Percentiles rank a stretch among this genome's conserved stretches.
phyloP scores from a whole-genome alignment of 2,797 vertebrate genomes.

The Tamandua tetradactyla region DNA sequence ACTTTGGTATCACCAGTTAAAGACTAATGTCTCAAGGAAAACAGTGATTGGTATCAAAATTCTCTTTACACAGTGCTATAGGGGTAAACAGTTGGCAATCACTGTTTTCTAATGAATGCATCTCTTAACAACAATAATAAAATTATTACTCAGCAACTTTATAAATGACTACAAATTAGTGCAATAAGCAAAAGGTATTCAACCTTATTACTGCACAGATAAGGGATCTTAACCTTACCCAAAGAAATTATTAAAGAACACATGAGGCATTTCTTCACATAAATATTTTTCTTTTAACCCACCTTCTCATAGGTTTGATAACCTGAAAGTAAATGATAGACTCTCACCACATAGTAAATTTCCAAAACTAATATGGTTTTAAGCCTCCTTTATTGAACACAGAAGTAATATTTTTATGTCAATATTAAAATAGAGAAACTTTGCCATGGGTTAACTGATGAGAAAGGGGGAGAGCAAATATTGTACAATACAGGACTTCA shows the following conservation, averaged over 20 bases:
- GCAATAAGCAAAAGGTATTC: constrained; percentile 57
- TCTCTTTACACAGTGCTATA: constrained; percentile 30
- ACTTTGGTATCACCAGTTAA: constrained; percentile 52
- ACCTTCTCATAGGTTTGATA: not conserved
- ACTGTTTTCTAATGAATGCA: constrained; percentile 57
- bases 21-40: constrained; percentile 48
- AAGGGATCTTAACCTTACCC: constrained; percentile 21
- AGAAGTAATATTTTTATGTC: constrained; percentile 38
- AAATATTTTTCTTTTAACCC: not conserved
- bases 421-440: constrained; percentile 50
- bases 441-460: not conserved
- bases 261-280: constrained; percentile 34
- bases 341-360: not conserved
- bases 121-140: constrained; percentile 64
- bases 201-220: not conserved
- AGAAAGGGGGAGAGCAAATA: constrained; percentile 35
- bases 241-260: constrained; percentile 51
- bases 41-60: constrained; percentile 47
- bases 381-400: not conserved
- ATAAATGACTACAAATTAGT: constrained; percentile 65
- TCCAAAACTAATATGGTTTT: not conserved
- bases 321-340: constrained; percentile 8
- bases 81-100: constrained; percentile 19
- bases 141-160: constrained; percentile 68
- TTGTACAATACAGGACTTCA: not conserved